Evolutionary conservation across 2,888 invertebrate species (phyloP).

Genomic region (Bellardia pandia): DNA sequence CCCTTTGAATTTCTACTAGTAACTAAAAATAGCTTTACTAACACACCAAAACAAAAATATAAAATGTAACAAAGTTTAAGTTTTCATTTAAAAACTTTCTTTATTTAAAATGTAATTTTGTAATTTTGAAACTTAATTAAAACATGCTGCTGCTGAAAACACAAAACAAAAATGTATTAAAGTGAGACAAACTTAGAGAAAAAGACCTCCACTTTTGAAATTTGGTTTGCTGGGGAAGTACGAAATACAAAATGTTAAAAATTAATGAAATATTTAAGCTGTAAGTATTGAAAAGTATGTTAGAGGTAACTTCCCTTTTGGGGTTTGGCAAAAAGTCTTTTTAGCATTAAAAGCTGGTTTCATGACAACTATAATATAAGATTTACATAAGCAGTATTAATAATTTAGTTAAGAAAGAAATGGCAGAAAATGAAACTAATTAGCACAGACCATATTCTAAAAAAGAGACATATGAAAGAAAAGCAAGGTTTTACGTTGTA

Average conservation of each 20-base stretch:
- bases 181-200: conserved; percentile 6
- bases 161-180: not conserved
- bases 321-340: not conserved
- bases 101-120: conserved; percentile 42
- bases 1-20: not conserved
- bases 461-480: not conserved
- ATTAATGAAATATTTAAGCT: no score
- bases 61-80: conserved; percentile 23
- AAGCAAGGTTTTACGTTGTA: no score
- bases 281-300: not conserved
- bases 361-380: conserved; percentile 4
- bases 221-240: not conserved
- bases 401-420: not conserved
- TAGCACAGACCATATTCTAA: not conserved
- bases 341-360: not conserved
- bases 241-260: not conserved
- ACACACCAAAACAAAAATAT: not conserved
- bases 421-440: not conserved
- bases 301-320: not conserved
- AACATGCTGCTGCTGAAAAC: not conserved
- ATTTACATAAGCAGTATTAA: not conserved
- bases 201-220: not conserved
- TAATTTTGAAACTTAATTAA: conserved; percentile 56
- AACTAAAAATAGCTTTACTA: conserved; percentile 25
- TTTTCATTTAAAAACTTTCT: conserved; percentile 26